phyloP scores from a whole-genome alignment of 23 tunicate species.

The Styela plicata region DNA sequence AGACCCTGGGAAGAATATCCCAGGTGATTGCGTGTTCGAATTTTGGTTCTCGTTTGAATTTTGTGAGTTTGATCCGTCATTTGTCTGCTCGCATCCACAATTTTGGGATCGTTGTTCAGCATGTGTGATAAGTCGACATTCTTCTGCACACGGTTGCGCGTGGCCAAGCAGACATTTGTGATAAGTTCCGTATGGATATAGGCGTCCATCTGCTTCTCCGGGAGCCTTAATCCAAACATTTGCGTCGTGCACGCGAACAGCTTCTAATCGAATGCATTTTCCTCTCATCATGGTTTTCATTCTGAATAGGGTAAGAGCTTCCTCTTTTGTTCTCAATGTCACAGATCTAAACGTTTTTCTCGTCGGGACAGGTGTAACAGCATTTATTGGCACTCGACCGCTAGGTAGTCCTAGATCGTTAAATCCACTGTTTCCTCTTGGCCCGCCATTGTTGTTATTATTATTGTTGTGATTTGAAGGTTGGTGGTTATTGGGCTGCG shows the following conservation, averaged over 20 bases:
- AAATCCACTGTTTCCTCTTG: not conserved
- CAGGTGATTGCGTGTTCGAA: not conserved
- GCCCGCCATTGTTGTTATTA: conserved; percentile 10
- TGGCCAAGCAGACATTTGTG: conserved; percentile 71
- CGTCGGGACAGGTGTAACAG: not conserved
- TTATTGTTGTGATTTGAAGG: conserved; percentile 12
- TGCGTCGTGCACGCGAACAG: conserved; percentile 70
- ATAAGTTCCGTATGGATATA: conserved; percentile 53
- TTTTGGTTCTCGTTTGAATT: not conserved
- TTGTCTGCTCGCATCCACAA: conserved; percentile 18
- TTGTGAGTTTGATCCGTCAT: not conserved
- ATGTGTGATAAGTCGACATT: conserved; percentile 32
- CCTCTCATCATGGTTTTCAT: not conserved
- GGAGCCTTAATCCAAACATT: conserved; percentile 85
- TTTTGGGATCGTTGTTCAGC: not conserved
- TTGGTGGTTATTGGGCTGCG: conserved; percentile 9
- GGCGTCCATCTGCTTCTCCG: conserved; percentile 82
- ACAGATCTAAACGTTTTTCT: not conserved
- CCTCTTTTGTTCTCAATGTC: conserved; percentile 6
- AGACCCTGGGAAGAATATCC: not conserved
- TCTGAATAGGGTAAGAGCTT: conserved; percentile 16
- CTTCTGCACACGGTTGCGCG: conserved; percentile 44
- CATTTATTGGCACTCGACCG: conserved; percentile 15
- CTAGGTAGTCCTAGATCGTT: conserved; percentile 12
- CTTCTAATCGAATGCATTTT: conserved; percentile 12